phyloP scores from a whole-genome alignment of 2,888 invertebrate species.

The Pseudococcus longispinus region DNA sequence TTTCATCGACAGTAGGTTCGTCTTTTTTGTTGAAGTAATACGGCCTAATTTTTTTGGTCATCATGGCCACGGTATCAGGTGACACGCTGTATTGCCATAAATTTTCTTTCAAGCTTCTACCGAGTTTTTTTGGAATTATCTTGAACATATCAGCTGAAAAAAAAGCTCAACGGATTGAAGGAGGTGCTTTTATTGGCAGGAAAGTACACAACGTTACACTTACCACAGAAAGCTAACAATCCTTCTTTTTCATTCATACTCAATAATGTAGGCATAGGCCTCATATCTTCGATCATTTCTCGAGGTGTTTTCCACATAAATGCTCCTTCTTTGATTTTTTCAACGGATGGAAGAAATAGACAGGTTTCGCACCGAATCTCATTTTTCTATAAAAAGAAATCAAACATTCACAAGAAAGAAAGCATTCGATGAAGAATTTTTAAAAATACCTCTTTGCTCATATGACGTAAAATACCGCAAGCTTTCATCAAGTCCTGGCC shows the following conservation, averaged over 20 bases:
- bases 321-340: slow-evolving; percentile 39
- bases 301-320: slow-evolving; percentile 13
- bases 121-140: neutral
- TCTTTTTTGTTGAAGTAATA: neutral
- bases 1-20: neutral
- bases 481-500: neutral
- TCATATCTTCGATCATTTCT: neutral
- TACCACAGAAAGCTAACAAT: neutral
- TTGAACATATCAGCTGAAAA: neutral
- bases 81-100: neutral
- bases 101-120: neutral
- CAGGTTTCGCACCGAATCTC: neutral
- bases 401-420: neutral
- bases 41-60: neutral
- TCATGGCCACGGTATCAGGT: neutral
- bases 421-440: neutral
- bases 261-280: neutral
- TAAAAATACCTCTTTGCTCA: neutral
- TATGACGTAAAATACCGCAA: neutral
- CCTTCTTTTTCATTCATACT: slow-evolving; percentile 25
- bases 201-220: neutral
- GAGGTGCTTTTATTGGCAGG: neutral
- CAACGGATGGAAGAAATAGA: slow-evolving; percentile 2
- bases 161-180: neutral
- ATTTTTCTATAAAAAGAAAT: neutral